phyloP scores from a whole-genome alignment of 2,888 invertebrate genomes.

The Andricus curvator region DNA sequence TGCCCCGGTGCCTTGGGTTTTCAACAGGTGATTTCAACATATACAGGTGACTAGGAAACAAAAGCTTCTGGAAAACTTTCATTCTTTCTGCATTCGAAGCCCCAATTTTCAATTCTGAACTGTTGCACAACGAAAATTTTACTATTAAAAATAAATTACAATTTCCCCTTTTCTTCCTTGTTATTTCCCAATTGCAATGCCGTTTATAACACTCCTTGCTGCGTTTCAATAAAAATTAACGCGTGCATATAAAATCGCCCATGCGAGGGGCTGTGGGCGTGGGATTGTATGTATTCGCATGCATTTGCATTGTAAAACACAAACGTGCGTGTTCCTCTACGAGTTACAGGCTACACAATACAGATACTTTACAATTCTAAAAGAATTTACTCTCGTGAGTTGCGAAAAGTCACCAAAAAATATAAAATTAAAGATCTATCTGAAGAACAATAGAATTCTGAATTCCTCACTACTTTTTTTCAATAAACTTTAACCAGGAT shows the following conservation, averaged over 20 bases:
- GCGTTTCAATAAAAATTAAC: constrained; percentile 24
- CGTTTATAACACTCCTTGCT: constrained; percentile 8
- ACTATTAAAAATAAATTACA: no score
- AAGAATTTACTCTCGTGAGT: background rate
- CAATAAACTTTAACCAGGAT: background rate
- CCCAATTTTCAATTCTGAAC: no score
- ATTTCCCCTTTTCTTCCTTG: background rate
- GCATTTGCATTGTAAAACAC: constrained; percentile 35
- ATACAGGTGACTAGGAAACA: no score
- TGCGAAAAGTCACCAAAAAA: constrained; percentile 7
- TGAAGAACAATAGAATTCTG: background rate
- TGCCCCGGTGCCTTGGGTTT: no score
- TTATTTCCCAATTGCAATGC: background rate
- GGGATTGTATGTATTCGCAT: constrained; percentile 17
- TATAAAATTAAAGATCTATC: background rate
- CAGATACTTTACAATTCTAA: constrained; percentile 2
- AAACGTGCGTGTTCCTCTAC: constrained; percentile 4
- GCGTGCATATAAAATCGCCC: constrained; percentile 27
- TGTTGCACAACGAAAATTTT: no score
- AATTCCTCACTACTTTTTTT: background rate
- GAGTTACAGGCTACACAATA: constrained; percentile 1
- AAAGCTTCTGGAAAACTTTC: no score
- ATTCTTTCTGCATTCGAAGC: no score
- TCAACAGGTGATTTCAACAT: no score
- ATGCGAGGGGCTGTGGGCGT: constrained; percentile 29